phyloP scores from a whole-genome alignment of 2,888 invertebrate genomes.

The Cephonodes hylas region DNA sequence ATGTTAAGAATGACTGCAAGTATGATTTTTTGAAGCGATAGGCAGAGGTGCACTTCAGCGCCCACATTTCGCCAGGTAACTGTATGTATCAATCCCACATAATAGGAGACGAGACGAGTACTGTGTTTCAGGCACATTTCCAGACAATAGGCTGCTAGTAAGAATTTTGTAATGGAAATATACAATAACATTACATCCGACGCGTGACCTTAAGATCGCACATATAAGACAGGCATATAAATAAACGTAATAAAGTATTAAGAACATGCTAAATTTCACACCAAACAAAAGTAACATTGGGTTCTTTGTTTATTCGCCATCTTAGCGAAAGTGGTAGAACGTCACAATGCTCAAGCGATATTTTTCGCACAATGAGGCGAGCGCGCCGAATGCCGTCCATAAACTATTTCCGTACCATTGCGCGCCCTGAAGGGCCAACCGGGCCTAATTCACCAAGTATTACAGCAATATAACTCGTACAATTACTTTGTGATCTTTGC shows the following conservation, averaged over 20 bases:
- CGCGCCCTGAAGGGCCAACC: slow-evolving; percentile 16
- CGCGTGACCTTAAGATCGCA: no score
- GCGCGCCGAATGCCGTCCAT: slow-evolving; percentile 46
- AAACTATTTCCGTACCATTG: slow-evolving; percentile 57
- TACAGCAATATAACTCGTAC: slow-evolving; percentile 4
- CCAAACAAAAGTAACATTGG: background rate
- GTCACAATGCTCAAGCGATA: slow-evolving; percentile 16
- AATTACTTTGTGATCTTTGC: slow-evolving; percentile 8
- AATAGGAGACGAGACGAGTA: no score
- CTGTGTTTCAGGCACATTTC: no score
- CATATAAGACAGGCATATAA: no score
- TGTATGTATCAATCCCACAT: no score
- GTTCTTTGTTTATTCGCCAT: background rate
- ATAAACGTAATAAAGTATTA: background rate
- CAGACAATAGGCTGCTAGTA: no score
- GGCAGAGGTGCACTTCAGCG: no score
- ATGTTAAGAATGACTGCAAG: no score
- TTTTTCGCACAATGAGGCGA: slow-evolving; percentile 39
- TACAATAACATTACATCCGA: no score
- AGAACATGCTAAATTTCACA: background rate
- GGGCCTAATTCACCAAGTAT: slow-evolving; percentile 9
- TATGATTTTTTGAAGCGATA: no score
- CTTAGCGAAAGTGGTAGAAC: slow-evolving; percentile 12
- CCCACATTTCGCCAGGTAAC: no score
- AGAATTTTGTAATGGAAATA: no score